phyloP scores from a whole-genome alignment of 2,797 vertebrate genomes.

The Botia kubotai region DNA sequence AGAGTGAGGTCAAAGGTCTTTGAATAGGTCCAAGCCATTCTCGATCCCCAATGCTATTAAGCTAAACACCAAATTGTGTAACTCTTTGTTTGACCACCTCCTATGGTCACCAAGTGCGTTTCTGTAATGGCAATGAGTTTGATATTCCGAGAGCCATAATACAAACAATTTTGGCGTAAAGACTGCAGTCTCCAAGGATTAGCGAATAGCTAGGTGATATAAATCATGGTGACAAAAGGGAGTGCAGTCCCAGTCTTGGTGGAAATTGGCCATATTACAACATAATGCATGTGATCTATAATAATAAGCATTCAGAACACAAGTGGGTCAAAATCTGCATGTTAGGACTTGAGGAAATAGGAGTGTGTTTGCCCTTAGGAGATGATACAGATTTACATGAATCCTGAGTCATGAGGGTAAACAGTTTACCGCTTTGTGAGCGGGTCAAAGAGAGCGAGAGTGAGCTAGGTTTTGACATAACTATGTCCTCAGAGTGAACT shows the following conservation, averaged over 20 bases:
- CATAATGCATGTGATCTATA: conserved; percentile 12
- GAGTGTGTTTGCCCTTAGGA: conserved; percentile 11
- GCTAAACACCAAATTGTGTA: conserved; percentile 49
- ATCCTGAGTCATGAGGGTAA: conserved; percentile 26
- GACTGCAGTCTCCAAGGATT: not conserved
- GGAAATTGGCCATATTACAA: not conserved
- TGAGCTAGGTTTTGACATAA: not conserved
- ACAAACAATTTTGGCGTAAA: conserved; percentile 14
- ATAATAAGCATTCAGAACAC: conserved; percentile 17
- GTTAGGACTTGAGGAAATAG: conserved; percentile 10
- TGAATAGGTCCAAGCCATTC: not conserved
- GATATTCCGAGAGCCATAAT: not conserved
- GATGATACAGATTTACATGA: conserved; percentile 8
- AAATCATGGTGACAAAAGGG: conserved; percentile 37
- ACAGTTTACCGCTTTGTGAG: conserved; percentile 17
- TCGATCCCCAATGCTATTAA: conserved; percentile 33
- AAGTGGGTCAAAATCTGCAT: conserved; percentile 31
- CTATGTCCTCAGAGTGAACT: conserved; percentile 31
- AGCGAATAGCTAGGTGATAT: conserved; percentile 7
- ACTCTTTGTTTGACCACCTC: conserved; percentile 23
- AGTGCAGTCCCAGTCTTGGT: not conserved
- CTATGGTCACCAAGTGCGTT: not conserved
- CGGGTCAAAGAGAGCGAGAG: conserved; percentile 6
- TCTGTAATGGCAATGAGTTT: not conserved
- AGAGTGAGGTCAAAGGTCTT: conserved; percentile 26